phyloP scores from a whole-genome alignment of 1,140 invertebrate species.

The Chionoecetes opilio region DNA sequence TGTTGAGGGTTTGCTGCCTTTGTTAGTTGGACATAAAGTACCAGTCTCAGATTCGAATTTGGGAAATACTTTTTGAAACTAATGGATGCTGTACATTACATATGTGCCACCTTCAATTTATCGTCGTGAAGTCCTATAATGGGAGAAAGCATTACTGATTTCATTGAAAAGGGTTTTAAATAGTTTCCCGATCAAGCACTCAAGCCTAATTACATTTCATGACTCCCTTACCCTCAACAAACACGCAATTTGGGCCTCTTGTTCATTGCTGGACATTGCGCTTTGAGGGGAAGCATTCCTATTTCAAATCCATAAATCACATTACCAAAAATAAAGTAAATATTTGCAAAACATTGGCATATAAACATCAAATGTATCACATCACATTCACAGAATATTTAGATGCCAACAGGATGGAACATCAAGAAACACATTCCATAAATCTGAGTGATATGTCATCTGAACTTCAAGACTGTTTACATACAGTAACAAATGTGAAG shows the following conservation, averaged over 20 bases:
- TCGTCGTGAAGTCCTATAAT: too few relatives aligned
- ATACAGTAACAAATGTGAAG: neutral
- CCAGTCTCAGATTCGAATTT: neutral
- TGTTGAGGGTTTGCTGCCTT: neutral
- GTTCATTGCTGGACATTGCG: neutral
- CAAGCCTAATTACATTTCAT: too few relatives aligned
- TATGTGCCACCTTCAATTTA: too few relatives aligned
- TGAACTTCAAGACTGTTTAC: neutral
- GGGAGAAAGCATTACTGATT: too few relatives aligned
- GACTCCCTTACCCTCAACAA: too few relatives aligned
- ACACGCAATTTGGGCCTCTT: neutral
- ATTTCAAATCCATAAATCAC: neutral
- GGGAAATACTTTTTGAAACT: neutral
- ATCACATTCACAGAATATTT: neutral
- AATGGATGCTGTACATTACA: too few relatives aligned
- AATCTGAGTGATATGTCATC: too few relatives aligned
- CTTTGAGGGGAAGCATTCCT: neutral
- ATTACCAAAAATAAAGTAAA: constrained; percentile 4
- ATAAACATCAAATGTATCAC: neutral
- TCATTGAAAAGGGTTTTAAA: too few relatives aligned
- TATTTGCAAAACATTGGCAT: neutral
- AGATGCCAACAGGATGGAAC: neutral
- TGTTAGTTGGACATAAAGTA: neutral
- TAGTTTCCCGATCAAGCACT: too few relatives aligned
- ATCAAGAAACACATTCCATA: too few relatives aligned